Evolutionary conservation across 2,888 invertebrate species (phyloP), one percentile per base, ranked within the genome.

Genomic region (Argyresthia albistria): DNA sequence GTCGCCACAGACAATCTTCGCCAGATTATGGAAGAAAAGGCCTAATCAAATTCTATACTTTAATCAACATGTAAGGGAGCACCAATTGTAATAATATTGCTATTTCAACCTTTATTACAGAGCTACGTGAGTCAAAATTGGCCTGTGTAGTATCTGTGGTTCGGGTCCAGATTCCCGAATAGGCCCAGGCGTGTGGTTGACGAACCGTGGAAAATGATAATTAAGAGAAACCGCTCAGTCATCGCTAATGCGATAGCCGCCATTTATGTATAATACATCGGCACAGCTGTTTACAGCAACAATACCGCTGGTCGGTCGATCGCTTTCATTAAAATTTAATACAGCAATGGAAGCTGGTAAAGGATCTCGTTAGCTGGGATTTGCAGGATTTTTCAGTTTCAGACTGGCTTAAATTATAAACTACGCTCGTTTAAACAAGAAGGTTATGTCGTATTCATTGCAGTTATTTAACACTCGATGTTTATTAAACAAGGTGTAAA

Each of bases 131-230:
- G n/a, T 4, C 39, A 11, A n/a, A n/a, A 39, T 11, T n/a, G 39
- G 39, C 8, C n/a, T 39, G 10, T 39, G 39, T 4, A 39, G 39
- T 3, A n/a, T 11, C 10, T 25, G 15, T 45, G 37, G 35, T 45
- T 45, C 11, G 45, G 12, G 52, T 35, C 35, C 25, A 25, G 25
- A 25, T 25, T 25, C 25, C 25, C 66, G 56, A 51, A 55, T 52
- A 53, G 70, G 73, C 62, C 66, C 71, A 64, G 69, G 67, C 74
- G 70, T 70, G 76, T 70, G 76, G 60, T 74, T 80, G 83, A 80
- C 86, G 83, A 82, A 82, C 82, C 84, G 76, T 82, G 80, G 80
- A 79, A 82, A 87, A 86, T 84, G 80, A 86, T 87, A 87, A 87
- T 87, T 84, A 87, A 84, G 77, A 80, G 81, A 81, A 84, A 80